A percentile compares a stretch with the other conserved stretches of the same genome.
phyloP scores from a whole-genome alignment of 1,140 invertebrate genomes.

The Euborellia annulipes region DNA sequence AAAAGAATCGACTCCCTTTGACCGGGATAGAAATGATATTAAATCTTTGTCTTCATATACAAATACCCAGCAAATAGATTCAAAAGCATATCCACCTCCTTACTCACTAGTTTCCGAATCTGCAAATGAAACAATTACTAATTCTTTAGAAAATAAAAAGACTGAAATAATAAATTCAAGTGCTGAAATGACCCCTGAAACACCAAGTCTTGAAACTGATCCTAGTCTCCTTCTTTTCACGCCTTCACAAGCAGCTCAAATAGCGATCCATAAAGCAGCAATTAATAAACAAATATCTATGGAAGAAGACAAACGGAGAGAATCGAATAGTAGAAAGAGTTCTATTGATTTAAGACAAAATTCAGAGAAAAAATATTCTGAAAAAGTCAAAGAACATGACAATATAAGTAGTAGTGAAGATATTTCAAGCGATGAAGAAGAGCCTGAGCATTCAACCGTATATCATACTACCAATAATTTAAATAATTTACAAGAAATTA shows the following conservation, averaged over 20 bases:
- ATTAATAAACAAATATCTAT: slow-evolving; percentile 28
- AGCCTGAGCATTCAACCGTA: not conserved
- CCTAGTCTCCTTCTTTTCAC: slow-evolving; percentile 26
- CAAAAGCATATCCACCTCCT: too few relatives aligned
- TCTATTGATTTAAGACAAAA: not conserved
- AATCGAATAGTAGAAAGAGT: not conserved
- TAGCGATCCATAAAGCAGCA: slow-evolving; percentile 29
- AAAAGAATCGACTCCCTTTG: too few relatives aligned
- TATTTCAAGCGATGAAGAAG: slow-evolving; percentile 18
- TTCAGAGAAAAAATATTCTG: not conserved
- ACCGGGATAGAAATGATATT: too few relatives aligned
- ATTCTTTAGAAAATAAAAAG: too few relatives aligned
- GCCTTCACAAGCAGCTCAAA: slow-evolving; percentile 25
- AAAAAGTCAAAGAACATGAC: slow-evolving; percentile 6
- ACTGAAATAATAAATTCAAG: too few relatives aligned
- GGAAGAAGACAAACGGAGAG: slow-evolving; percentile 17
- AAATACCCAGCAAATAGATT: too few relatives aligned
- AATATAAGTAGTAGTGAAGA: slow-evolving; percentile 15
- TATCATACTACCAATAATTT: not conserved
- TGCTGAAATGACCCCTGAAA: too few relatives aligned
- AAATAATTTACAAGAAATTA: too few relatives aligned
- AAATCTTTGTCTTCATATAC: too few relatives aligned
- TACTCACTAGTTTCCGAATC: too few relatives aligned
- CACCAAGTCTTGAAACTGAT: slow-evolving; percentile 17
- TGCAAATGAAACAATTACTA: too few relatives aligned